A percentile compares a stretch with the other conserved stretches of the same genome.
Evolutionary conservation across 2,797 vertebrate species (phyloP).

Genomic region (Pseudocheirus occidentalis): DNA sequence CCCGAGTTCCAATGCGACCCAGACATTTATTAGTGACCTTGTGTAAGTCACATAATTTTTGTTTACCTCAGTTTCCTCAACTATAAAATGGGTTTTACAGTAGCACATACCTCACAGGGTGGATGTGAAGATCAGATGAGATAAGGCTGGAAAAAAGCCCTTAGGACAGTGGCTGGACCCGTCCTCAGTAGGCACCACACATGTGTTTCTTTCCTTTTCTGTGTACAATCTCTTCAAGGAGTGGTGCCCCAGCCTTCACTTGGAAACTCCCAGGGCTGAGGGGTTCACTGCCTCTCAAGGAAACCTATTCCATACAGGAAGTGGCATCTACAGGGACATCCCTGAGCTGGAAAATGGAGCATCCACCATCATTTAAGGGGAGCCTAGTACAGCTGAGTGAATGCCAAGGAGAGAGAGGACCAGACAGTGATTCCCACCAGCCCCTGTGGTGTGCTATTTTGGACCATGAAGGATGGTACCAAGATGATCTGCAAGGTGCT

Average conservation of each 20-base stretch:
- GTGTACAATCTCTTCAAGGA: background rate
- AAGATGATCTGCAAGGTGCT: background rate
- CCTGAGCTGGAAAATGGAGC: background rate
- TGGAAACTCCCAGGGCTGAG: background rate
- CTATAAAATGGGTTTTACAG: background rate
- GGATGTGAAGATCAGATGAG: background rate
- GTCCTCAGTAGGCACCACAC: background rate
- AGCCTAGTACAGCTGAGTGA: background rate
- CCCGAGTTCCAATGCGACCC: no score
- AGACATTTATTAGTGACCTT: background rate
- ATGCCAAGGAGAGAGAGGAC: rapidly evolving
- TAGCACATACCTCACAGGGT: background rate
- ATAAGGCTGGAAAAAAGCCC: background rate
- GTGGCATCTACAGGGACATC: background rate
- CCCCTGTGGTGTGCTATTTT: background rate
- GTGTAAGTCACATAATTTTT: background rate
- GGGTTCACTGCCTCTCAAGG: background rate
- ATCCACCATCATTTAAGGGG: background rate
- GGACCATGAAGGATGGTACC: background rate
- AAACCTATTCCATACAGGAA: background rate
- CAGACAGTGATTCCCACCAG: background rate
- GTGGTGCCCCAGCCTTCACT: background rate
- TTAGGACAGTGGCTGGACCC: background rate
- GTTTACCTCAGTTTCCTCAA: background rate
- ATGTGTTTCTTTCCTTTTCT: background rate